Conservation (phyloP, 2,888 invertebrate species). For the Oscheius myriophilus region DNA sequence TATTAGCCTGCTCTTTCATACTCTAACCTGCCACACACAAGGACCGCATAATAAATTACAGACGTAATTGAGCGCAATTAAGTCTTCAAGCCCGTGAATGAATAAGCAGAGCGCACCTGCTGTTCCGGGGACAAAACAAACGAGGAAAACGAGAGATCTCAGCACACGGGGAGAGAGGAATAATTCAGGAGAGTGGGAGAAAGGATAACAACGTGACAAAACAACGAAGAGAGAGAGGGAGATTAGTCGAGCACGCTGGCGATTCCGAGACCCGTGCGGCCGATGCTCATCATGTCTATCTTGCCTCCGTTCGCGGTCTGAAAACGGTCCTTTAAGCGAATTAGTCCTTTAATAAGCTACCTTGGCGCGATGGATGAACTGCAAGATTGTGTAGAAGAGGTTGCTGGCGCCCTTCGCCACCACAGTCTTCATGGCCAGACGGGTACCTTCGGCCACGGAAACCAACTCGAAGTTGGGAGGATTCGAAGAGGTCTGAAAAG, state of each 20-base stretch:
- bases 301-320: constrained; percentile 42
- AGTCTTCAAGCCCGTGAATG: constrained; percentile 11
- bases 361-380: constrained; percentile 46
- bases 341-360: constrained; percentile 3
- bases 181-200: constrained; percentile 1
- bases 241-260: constrained; percentile 31
- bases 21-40: constrained; percentile 8
- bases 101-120: constrained; percentile 24
- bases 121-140: constrained; percentile 10
- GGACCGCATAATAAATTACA: constrained; percentile 25
- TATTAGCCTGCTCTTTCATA: too few species aligned
- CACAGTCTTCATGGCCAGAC: constrained; percentile 30
- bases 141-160: constrained; percentile 21
- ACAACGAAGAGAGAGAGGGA: neutral
- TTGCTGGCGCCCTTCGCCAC: constrained; percentile 40
- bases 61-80: constrained; percentile 24
- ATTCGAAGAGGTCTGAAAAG: constrained; percentile 29
- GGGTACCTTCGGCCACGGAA: constrained; percentile 35
- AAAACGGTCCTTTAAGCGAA: neutral
- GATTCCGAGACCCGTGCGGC: constrained; percentile 44
- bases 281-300: constrained; percentile 43
- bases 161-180: neutral
- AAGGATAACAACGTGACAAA: constrained; percentile 19
- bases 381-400: constrained; percentile 46
- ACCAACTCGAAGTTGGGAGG: constrained; percentile 49